phyloP scores from a whole-genome alignment of 1,140 invertebrate genomes.

The Diprion similis region DNA sequence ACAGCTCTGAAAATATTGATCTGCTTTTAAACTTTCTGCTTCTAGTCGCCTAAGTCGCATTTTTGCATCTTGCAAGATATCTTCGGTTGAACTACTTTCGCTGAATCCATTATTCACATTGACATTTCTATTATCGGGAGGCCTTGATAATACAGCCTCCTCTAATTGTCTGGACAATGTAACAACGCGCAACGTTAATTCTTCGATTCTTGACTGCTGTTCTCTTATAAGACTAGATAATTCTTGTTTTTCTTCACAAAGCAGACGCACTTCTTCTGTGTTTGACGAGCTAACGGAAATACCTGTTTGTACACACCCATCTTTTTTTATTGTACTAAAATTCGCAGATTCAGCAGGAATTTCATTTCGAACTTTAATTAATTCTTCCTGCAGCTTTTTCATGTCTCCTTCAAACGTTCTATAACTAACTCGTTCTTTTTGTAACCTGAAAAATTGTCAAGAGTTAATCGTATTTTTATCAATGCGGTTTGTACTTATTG shows the following conservation, averaged over 20 bases:
- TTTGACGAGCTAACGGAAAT: slow-evolving; percentile 29
- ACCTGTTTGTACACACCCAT: slow-evolving; percentile 51
- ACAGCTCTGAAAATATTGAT: slow-evolving; percentile 53
- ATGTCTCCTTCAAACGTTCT: slow-evolving; percentile 49
- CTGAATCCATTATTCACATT: slow-evolving; percentile 46
- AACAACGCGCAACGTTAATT: slow-evolving; percentile 47
- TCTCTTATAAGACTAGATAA: slow-evolving; percentile 46
- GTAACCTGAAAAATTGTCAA: slow-evolving; percentile 39
- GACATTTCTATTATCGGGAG: slow-evolving; percentile 22
- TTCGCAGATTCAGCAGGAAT: slow-evolving; percentile 25
- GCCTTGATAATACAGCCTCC: slow-evolving; percentile 40
- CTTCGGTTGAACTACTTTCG: slow-evolving; percentile 57
- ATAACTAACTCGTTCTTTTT: slow-evolving; percentile 44
- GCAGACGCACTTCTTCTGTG: slow-evolving; percentile 31
- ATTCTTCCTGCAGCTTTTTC: slow-evolving; percentile 48
- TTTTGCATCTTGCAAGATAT: slow-evolving; percentile 58
- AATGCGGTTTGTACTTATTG: slow-evolving; percentile 11
- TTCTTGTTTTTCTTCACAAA: slow-evolving; percentile 48
- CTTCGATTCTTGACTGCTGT: slow-evolving; percentile 53
- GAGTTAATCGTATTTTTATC: slow-evolving; percentile 17
- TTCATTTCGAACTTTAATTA: slow-evolving; percentile 43
- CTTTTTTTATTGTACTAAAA: slow-evolving; percentile 25
- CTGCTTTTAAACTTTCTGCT: slow-evolving; percentile 54
- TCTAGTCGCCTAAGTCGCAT: slow-evolving; percentile 50
- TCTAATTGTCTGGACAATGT: slow-evolving; percentile 50